Conservation (phyloP, 2,797 vertebrate species). For the Lepus oiostolus region DNA sequence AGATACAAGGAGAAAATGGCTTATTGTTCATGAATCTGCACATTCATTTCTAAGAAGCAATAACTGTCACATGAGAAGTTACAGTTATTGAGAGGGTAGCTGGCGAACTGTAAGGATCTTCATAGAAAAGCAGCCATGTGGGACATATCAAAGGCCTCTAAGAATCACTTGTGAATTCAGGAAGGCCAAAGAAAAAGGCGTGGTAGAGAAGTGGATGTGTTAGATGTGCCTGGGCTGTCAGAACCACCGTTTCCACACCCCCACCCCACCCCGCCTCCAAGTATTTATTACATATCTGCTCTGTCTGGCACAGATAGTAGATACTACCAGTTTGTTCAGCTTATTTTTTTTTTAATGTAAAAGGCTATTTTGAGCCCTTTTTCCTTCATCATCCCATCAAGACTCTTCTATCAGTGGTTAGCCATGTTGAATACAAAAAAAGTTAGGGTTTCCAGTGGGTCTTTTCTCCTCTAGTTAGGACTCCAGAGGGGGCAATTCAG, state of each 20-base stretch:
- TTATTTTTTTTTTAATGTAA: slow-evolving; percentile 61
- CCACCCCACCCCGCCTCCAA: slow-evolving; percentile 61
- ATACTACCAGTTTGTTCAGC: slow-evolving; percentile 59
- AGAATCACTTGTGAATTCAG: neutral
- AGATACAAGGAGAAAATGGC: slow-evolving; percentile 79
- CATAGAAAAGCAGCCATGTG: slow-evolving; percentile 39
- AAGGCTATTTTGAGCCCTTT: slow-evolving; percentile 68
- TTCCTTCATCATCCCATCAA: slow-evolving; percentile 26
- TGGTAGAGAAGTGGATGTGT: slow-evolving; percentile 24
- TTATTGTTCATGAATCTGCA: slow-evolving; percentile 71
- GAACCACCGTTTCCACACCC: neutral
- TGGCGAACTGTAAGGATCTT: slow-evolving; percentile 54
- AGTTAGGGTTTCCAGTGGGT: slow-evolving; percentile 69
- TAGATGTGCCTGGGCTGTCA: slow-evolving; percentile 61
- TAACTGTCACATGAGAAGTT: slow-evolving; percentile 73
- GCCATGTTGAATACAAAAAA: slow-evolving; percentile 52
- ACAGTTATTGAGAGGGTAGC: slow-evolving; percentile 61
- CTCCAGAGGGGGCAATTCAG: slow-evolving; percentile 30
- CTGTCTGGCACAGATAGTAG: slow-evolving; percentile 79
- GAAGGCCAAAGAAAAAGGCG: slow-evolving; percentile 40
- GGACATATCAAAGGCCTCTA: slow-evolving; percentile 28
- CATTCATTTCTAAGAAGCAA: slow-evolving; percentile 83
- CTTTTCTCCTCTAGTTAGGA: slow-evolving; percentile 73
- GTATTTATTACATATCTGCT: slow-evolving; percentile 85
- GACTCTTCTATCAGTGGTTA: slow-evolving; percentile 58